Evolutionary conservation across 2,888 invertebrate species (phyloP).

Genomic region (Pyrrhosoma nymphula): DNA sequence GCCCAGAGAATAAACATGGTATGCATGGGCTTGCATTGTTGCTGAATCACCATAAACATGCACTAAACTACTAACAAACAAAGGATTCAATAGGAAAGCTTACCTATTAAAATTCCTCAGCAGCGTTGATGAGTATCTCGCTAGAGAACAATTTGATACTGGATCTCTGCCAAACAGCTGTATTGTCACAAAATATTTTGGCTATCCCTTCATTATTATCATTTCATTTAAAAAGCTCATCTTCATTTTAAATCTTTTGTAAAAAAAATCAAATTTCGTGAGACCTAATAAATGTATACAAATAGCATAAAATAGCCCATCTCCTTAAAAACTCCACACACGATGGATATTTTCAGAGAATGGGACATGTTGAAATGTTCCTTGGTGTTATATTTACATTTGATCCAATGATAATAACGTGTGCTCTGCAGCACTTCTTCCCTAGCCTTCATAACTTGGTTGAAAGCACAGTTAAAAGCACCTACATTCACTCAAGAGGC

Average conservation of each 20-base stretch:
- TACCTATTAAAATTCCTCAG: slow-evolving; percentile 48
- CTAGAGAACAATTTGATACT: slow-evolving; percentile 9
- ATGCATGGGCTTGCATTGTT: not conserved
- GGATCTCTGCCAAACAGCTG: slow-evolving; percentile 61
- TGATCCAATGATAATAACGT: slow-evolving; percentile 25
- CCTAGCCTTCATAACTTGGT: not conserved
- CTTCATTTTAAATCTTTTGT: slow-evolving; percentile 36
- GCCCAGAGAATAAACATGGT: not conserved
- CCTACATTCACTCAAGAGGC: not conserved
- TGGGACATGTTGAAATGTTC: slow-evolving; percentile 50
- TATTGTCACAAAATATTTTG: slow-evolving; percentile 63
- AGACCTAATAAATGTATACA: slow-evolving; percentile 63
- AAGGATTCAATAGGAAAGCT: not conserved
- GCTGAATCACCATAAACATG: not conserved
- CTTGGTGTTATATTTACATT: slow-evolving; percentile 67
- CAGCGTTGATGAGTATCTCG: not conserved
- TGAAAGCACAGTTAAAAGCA: slow-evolving; percentile 38
- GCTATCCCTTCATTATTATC: slow-evolving; percentile 55
- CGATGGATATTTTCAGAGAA: not conserved
- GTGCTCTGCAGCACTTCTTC: slow-evolving; percentile 10
- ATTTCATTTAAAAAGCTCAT: slow-evolving; percentile 65
- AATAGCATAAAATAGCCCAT: slow-evolving; percentile 58
- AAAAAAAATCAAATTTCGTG: slow-evolving; percentile 58
- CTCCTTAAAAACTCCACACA: not conserved
- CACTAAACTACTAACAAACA: not conserved